A percentile compares a stretch with the other conserved stretches of the same genome.
Conservation (phyloP, 2,888 invertebrate species). For the Amiota mariae region DNA sequence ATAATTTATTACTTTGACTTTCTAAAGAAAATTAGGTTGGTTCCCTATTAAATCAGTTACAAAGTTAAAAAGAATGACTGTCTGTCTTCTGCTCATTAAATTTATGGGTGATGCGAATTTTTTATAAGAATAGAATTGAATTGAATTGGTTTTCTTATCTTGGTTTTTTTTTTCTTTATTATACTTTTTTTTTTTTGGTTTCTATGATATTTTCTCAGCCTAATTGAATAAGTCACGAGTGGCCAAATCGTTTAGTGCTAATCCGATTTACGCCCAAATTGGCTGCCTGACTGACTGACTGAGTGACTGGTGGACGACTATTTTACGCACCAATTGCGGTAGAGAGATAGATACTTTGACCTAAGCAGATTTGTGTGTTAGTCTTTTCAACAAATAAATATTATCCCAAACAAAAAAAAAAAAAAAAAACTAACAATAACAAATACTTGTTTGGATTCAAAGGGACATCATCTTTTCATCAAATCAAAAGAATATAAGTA, state of each 20-base stretch:
- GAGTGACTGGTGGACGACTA: slow-evolving; percentile 52
- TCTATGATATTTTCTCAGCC: slow-evolving; percentile 36
- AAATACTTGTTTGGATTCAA: neutral
- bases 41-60: neutral
- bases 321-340: slow-evolving; percentile 66
- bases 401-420: neutral
- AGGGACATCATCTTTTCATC: slow-evolving; percentile 4
- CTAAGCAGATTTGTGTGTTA: neutral
- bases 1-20: too few relatives aligned
- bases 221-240: slow-evolving; percentile 69
- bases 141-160: neutral
- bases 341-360: neutral
- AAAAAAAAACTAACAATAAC: neutral
- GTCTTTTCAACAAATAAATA: neutral
- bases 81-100: neutral
- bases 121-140: too few relatives aligned
- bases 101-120: too few relatives aligned
- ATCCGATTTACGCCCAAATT: slow-evolving; percentile 68
- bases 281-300: slow-evolving; percentile 7
- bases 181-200: neutral
- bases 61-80: slow-evolving; percentile 17
- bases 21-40: too few relatives aligned
- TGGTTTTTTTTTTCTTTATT: neutral
- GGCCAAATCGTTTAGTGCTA: slow-evolving; percentile 68
- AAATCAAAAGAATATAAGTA: neutral